Percentiles rank a stretch among this genome's conserved stretches.
These are phyloP conservation scores for Corella eumyota DNA, from an alignment of 23 tunicate species.

Conservation along the genomic window DNA sequence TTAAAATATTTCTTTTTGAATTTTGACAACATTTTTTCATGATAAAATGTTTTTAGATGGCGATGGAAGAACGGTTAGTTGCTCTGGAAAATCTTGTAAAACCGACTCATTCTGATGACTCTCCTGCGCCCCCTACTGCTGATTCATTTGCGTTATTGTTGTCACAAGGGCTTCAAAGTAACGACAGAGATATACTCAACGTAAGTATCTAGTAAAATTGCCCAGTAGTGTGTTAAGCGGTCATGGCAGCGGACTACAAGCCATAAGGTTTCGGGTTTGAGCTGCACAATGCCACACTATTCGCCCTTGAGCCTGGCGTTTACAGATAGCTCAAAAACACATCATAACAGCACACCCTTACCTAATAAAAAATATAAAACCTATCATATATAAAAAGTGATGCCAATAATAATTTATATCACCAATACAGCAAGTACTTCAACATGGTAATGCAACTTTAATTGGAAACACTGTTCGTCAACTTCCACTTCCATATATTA, in stretches of 20 bases:
- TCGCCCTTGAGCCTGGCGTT: no score
- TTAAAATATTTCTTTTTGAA: not conserved
- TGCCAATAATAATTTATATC: no score
- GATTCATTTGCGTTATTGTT: constrained; percentile 65
- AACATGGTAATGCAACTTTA: constrained; percentile 36
- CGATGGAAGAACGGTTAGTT: constrained; percentile 60
- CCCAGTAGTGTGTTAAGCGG: no score
- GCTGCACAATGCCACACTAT: no score
- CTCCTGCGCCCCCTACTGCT: constrained; percentile 17
- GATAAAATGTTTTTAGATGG: constrained; percentile 27
- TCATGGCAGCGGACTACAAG: no score
- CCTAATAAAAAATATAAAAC: no score
- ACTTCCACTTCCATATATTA: constrained; percentile 33
- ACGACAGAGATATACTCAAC: constrained; percentile 49
- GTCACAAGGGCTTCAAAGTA: constrained; percentile 79
- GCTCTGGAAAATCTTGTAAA: constrained; percentile 22
- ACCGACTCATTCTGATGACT: constrained; percentile 5
- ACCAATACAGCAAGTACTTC: constrained; percentile 56
- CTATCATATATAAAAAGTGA: no score
- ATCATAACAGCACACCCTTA: no score
- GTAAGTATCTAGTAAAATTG: constrained; percentile 40
- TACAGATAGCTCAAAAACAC: no score
- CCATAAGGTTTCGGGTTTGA: no score
- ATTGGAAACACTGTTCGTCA: constrained; percentile 51
- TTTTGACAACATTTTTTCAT: not conserved